These are phyloP conservation scores for Ypsolopha sequella DNA, from an alignment of 2,888 invertebrate species.

Conservation along the genomic window DNA sequence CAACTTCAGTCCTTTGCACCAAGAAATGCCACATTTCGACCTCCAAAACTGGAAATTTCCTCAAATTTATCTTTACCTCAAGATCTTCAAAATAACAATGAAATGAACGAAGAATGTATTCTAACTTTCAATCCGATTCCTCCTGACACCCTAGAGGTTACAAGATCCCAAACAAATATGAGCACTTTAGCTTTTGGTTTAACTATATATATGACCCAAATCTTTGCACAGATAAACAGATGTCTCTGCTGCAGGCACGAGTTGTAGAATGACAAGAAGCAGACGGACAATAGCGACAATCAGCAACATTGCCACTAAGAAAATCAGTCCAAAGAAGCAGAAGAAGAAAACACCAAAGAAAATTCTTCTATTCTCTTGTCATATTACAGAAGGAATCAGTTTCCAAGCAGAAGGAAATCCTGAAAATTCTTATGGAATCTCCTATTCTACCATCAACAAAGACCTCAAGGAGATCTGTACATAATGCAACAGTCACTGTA, in stretches of 20 bases:
- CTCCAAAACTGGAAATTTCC: slow-evolving; percentile 12
- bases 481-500: not conserved
- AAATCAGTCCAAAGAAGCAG: not conserved
- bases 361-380: too few relatives aligned
- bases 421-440: not conserved
- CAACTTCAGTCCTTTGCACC: slow-evolving; percentile 59
- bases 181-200: too few relatives aligned
- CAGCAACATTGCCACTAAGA: not conserved
- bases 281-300: too few relatives aligned
- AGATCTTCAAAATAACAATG: slow-evolving; percentile 19
- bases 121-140: too few relatives aligned
- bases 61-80: slow-evolving; percentile 10
- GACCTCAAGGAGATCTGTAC: not conserved
- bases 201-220: too few relatives aligned
- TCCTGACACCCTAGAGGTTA: not conserved
- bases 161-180: not conserved
- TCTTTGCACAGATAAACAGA: too few relatives aligned
- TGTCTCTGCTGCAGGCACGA: not conserved
- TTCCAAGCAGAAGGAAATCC: not conserved
- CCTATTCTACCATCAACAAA: not conserved
- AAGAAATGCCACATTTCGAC: slow-evolving; percentile 28
- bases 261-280: not conserved
- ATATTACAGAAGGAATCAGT: not conserved
- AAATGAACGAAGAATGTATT: not conserved
- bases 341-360: not conserved